phyloP scores from a whole-genome alignment of 2,797 vertebrate genomes.

The Macropus fuliginosus region DNA sequence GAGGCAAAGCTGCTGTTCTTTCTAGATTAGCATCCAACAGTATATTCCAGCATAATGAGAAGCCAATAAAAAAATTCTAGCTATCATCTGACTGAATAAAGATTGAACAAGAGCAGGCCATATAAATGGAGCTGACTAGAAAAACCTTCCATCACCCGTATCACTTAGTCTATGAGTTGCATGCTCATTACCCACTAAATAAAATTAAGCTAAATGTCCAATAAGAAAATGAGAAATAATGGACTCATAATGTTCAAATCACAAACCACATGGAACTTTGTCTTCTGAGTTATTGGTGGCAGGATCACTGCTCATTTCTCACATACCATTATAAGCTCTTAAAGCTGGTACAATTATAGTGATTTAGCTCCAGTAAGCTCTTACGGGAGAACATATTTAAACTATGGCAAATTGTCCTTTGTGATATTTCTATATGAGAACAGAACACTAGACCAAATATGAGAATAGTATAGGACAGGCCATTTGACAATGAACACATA shows the following conservation, averaged over 20 bases:
- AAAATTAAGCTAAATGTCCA: slow-evolving; percentile 63
- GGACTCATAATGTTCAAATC: slow-evolving; percentile 50
- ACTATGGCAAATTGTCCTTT: slow-evolving; percentile 51
- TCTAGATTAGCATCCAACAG: slow-evolving; percentile 63
- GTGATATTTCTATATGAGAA: slow-evolving; percentile 59
- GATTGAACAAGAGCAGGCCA: slow-evolving; percentile 51
- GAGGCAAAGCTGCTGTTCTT: slow-evolving; percentile 32
- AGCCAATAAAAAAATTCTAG: slow-evolving; percentile 44
- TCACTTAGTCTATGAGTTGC: slow-evolving; percentile 18
- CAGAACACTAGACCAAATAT: slow-evolving; percentile 42
- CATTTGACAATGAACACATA: not conserved
- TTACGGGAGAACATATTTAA: slow-evolving; percentile 72
- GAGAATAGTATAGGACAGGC: not conserved
- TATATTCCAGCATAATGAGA: slow-evolving; percentile 56
- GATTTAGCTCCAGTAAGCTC: slow-evolving; percentile 67
- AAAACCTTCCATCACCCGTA: slow-evolving; percentile 10
- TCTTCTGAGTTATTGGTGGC: slow-evolving; percentile 48
- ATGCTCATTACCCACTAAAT: not conserved
- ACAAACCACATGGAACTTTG: slow-evolving; percentile 54
- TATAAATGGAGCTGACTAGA: slow-evolving; percentile 21
- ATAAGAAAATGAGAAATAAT: slow-evolving; percentile 62
- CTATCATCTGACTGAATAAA: slow-evolving; percentile 45
- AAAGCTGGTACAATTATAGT: slow-evolving; percentile 46
- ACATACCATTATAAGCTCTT: slow-evolving; percentile 55
- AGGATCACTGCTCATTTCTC: slow-evolving; percentile 65